A percentile compares a stretch with the other conserved stretches of the same genome.
These are phyloP conservation scores for Plectrocnemia conspersa DNA, from an alignment of 1,140 invertebrate species.

Conservation along the genomic window DNA sequence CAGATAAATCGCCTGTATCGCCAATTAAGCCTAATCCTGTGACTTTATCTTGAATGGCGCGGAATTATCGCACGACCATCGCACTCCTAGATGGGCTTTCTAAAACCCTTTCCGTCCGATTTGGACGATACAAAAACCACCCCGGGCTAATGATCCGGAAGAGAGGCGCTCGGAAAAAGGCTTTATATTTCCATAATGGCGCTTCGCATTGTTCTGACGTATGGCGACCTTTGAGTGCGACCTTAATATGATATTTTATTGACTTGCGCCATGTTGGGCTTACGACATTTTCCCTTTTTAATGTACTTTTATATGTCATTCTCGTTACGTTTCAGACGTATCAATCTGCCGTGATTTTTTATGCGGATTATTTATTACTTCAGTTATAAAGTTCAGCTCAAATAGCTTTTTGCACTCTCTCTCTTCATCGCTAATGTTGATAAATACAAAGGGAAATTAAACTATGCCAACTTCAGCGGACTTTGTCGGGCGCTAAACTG, in stretches of 20 bases:
- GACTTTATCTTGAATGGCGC: neutral
- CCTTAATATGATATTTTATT: constrained; percentile 10
- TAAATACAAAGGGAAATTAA: constrained; percentile 11
- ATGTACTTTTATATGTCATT: neutral
- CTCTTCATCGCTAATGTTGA: neutral
- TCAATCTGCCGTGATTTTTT: neutral
- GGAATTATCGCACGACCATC: neutral
- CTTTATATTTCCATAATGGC: constrained; percentile 7
- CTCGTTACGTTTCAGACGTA: neutral
- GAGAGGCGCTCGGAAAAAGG: neutral
- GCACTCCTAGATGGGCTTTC: neutral
- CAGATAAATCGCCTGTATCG: neutral
- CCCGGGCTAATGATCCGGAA: constrained; percentile 12
- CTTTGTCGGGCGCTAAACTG: neutral
- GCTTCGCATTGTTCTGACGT: neutral
- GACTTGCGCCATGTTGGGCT: constrained; percentile 1
- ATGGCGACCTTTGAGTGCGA: constrained; percentile 11
- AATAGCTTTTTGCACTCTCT: neutral
- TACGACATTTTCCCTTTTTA: constrained; percentile 11
- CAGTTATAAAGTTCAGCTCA: neutral
- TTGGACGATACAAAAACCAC: neutral
- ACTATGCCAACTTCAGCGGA: constrained; percentile 6
- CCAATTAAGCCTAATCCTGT: neutral
- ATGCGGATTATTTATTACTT: neutral
- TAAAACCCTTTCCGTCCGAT: neutral